phyloP scores from a whole-genome alignment of 2,888 invertebrate genomes.

The Eubasilissa splendida region DNA sequence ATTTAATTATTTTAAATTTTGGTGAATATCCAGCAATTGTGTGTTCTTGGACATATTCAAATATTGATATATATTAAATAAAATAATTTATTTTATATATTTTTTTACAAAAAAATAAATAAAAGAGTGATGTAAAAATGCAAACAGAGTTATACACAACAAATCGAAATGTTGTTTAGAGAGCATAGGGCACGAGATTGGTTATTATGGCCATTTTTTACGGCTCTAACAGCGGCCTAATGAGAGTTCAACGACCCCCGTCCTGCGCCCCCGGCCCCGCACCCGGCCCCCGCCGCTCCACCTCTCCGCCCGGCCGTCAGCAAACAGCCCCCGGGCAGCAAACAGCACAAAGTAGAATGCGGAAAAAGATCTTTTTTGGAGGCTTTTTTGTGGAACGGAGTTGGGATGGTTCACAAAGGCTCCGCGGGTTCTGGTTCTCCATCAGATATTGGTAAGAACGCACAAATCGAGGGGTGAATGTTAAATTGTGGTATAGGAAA shows the following conservation, averaged over 20 bases:
- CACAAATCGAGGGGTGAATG: no score
- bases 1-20: no score
- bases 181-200: background rate
- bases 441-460: background rate
- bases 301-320: background rate
- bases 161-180: constrained; percentile 6
- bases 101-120: background rate
- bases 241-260: constrained; percentile 36
- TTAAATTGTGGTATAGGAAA: no score
- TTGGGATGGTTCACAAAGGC: constrained; percentile 1
- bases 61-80: no score
- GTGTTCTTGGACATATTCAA: no score
- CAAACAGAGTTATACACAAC: background rate
- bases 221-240: constrained; percentile 28
- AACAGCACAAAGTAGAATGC: constrained; percentile 6
- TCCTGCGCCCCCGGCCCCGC: constrained; percentile 3
- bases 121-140: background rate
- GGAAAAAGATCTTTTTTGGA: constrained; percentile 12
- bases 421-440: background rate
- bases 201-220: constrained; percentile 30
- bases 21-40: no score
- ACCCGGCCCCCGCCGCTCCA: constrained; percentile 3
- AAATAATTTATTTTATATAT: no score
- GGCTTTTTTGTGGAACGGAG: background rate
- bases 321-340: constrained; percentile 16